Evolutionary conservation across 2,888 invertebrate genomes (phyloP), one percentile per base, ranked within the genome.

Genomic region (Anagyrus pseudococci): DNA sequence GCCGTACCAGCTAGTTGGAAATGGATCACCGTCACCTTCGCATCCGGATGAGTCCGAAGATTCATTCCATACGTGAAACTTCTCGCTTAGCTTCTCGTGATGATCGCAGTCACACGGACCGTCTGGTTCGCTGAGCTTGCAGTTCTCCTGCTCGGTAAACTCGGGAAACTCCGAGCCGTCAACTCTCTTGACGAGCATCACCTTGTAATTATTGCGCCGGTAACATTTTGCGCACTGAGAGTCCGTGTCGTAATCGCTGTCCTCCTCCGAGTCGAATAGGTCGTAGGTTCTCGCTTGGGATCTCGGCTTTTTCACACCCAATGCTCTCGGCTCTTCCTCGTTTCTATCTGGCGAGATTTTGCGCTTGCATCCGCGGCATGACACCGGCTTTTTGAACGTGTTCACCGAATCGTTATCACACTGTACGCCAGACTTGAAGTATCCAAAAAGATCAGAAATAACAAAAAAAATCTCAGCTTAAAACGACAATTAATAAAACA

Each of bases 91-190:
- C 22, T 37, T 15, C 22, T 56, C 47, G 2, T 60, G 46, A 48
- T 59, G 33, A 22, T 23, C 8, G 22, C 64, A 64, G n/a, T 60
- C 43, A n/a, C 60, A 64, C n/a, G n/a, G n/a, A n/a, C n/a, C n/a
- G n/a, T n/a, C n/a, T n/a, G n/a, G n/a, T n/a, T n/a, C n/a, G n/a
- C n/a, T n/a, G n/a, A n/a, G n/a, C n/a, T n/a, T n/a, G n/a, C n/a
- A n/a, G 2, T 44, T 37, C n/a, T 49, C 46, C 2, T 56, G 29
- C 41, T 15, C 23, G 13, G 40, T 56, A 15, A 26, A 48, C 20
- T 53, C 56, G 4, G 26, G 47, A 15, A 25, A 57, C 50, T 64
- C 53, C 7, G 41, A 29, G 22, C 17, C 19, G 13, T 64, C 57
- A 1, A n/a, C 26, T 33, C 15, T 43, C 6, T 19, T 47, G 13